Base-by-base conservation (phyloP, 2,113 vertebrate species). In the Dromiciops gliroides region DNA sequence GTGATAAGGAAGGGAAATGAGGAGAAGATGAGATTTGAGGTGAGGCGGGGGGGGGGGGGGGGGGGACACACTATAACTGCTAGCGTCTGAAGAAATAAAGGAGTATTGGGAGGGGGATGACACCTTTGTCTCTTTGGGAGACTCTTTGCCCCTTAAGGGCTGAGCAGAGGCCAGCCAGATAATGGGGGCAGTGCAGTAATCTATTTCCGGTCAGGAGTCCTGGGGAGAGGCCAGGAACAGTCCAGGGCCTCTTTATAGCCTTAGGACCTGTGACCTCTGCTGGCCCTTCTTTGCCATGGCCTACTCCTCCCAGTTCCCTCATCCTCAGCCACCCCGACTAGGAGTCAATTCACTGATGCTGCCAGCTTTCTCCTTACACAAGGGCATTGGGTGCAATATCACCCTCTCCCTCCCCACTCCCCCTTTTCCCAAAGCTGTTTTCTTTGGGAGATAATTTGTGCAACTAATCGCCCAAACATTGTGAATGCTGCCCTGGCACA, bases 351-450 rank as follows among this genome's bases (percentile, higher is more conserved):
- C 31, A 1, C 3, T 51, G 26, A 47, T 24, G 0, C 83, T 44
- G 14, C 95, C 94, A 0, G 56, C 93, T 2, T 48, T 88, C 50
- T 56, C 67, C 90, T 94, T 53, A 92, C 89, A 9, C 89, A 89
- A 95, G 95, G 93, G 56, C 95, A 90, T 28, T 3, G 48, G 93
- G 91, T 47, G 89, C 47, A 50, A 9, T 90, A 48, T 90, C 67
- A 44, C 67, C n/a, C 67, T 44, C n/a, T 23, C 23, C 2, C 67
- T 2, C 16, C 89, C 48, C 44, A 16, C 88, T 89, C 88, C 44
- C 48, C 52, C 89, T 67, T 97, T 88, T 89, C 14, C 95, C 89
- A 92, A 90, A 49, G 93, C 95, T 3, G 1, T 91, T 92, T 91
- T 90, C 93, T 96, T 92, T 96, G 47, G 0, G 75, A 89, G 49